phyloP scores from a whole-genome alignment of 2,888 invertebrate species.

The Oscheius sp. region DNA sequence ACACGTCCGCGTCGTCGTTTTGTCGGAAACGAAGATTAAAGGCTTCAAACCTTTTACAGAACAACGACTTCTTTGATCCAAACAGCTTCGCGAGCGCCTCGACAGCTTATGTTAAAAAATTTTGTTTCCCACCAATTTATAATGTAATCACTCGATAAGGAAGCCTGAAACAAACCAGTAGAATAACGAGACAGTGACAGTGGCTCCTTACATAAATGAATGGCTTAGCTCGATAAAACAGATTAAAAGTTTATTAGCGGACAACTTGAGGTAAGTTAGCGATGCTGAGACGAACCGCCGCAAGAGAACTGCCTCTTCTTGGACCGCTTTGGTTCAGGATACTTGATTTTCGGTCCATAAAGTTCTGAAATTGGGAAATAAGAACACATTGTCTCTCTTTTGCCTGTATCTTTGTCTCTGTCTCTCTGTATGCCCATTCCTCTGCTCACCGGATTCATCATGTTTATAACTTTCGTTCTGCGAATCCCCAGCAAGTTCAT shows the following conservation, averaged over 20 bases:
- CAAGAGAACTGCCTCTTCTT: slow-evolving; percentile 6
- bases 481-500: background rate
- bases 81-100: background rate
- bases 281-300: slow-evolving; percentile 7
- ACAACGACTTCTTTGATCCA: slow-evolving; percentile 1
- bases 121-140: too few relatives aligned
- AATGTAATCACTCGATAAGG: too few relatives aligned
- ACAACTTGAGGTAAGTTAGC: slow-evolving; percentile 9
- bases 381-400: too few relatives aligned
- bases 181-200: too few relatives aligned
- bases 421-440: too few relatives aligned
- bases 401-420: too few relatives aligned
- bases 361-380: background rate
- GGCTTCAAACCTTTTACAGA: background rate
- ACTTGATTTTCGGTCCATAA: slow-evolving; percentile 6
- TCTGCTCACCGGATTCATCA: background rate
- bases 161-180: too few relatives aligned
- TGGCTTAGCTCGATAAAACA: too few relatives aligned
- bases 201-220: too few relatives aligned
- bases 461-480: background rate
- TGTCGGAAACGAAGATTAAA: background rate
- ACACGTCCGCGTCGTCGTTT: background rate
- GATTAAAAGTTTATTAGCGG: background rate
- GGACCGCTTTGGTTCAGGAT: slow-evolving; percentile 21
- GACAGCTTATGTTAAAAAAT: too few relatives aligned